Conservation (phyloP, 1,140 invertebrate species). For the Tyrophagus putrescentiae region DNA sequence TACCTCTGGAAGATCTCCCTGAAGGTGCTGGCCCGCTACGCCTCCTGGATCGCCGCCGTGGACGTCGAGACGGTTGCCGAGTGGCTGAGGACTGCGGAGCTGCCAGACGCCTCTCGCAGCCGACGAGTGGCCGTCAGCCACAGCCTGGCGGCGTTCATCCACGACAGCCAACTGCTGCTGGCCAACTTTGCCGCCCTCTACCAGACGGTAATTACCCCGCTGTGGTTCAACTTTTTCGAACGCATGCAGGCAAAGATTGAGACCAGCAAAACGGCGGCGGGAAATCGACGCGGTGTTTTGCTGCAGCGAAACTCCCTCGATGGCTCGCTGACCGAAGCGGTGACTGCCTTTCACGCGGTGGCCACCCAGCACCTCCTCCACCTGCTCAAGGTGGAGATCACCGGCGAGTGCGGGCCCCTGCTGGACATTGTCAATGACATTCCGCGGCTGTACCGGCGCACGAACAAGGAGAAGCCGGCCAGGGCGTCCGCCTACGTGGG, state of each 20-base stretch:
- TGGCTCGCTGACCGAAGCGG: not conserved
- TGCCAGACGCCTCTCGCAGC: no score
- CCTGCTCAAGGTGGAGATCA: conserved; percentile 10
- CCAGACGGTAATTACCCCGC: not conserved
- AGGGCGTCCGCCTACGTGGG: conserved; percentile 61
- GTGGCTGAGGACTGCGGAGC: no score
- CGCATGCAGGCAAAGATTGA: not conserved
- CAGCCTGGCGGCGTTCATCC: not conserved
- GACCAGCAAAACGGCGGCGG: not conserved
- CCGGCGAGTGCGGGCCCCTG: conserved; percentile 26
- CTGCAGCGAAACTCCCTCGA: not conserved
- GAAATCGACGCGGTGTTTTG: not conserved
- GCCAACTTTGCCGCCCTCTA: not conserved
- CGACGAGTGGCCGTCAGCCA: not conserved
- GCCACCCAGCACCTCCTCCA: not conserved
- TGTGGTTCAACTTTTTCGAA: not conserved
- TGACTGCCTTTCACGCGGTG: not conserved
- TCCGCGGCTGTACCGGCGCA: conserved; percentile 76
- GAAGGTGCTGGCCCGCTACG: conserved; percentile 59
- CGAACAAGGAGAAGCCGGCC: conserved; percentile 67
- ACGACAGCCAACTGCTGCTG: not conserved
- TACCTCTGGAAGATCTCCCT: conserved; percentile 73
- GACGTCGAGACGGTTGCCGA: not conserved
- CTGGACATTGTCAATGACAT: conserved; percentile 61
- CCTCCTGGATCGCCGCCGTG: conserved; percentile 45